These are phyloP conservation scores for Caenorhabditis panamensis DNA, from an alignment of 2,888 invertebrate species.

Conservation along the genomic window DNA sequence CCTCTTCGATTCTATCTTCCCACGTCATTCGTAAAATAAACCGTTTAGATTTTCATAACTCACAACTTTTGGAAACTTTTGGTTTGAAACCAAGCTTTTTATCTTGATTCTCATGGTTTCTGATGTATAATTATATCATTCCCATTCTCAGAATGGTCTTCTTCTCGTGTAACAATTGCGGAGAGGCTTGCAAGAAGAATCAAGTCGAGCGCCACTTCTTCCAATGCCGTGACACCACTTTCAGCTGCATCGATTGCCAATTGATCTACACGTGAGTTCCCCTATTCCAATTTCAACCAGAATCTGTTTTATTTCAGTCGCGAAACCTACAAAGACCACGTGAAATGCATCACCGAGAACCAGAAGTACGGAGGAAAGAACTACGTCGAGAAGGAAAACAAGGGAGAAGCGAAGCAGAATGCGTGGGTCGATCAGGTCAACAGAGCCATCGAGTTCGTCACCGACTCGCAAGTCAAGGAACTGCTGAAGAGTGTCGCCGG, in stretches of 20 bases:
- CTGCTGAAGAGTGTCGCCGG: slow-evolving; percentile 70
- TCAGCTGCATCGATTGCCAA: slow-evolving; percentile 94
- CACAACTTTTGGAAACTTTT: not conserved
- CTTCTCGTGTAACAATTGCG: slow-evolving; percentile 93
- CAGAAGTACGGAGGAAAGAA: slow-evolving; percentile 88
- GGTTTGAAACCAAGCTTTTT: not conserved
- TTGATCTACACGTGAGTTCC: slow-evolving; percentile 86
- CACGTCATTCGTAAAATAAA: slow-evolving; percentile 4
- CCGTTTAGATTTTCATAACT: not conserved
- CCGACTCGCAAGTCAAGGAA: slow-evolving; percentile 70
- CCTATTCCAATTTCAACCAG: not conserved
- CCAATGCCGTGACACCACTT: slow-evolving; percentile 86
- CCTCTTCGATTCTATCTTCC: not conserved
- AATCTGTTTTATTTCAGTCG: slow-evolving; percentile 85
- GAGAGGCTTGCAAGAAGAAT: slow-evolving; percentile 92
- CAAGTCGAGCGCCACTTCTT: slow-evolving; percentile 82
- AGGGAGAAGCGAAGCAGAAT: slow-evolving; percentile 83
- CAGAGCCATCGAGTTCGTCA: slow-evolving; percentile 75
- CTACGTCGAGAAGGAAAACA: slow-evolving; percentile 82
- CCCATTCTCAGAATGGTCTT: slow-evolving; percentile 87
- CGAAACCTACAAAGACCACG: slow-evolving; percentile 88
- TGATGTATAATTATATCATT: not conserved
- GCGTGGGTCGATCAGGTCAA: slow-evolving; percentile 82
- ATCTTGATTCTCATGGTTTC: not conserved
- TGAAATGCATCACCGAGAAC: slow-evolving; percentile 90